Conservation (phyloP, 1,140 invertebrate species). For the Diorhabda sublineata region DNA sequence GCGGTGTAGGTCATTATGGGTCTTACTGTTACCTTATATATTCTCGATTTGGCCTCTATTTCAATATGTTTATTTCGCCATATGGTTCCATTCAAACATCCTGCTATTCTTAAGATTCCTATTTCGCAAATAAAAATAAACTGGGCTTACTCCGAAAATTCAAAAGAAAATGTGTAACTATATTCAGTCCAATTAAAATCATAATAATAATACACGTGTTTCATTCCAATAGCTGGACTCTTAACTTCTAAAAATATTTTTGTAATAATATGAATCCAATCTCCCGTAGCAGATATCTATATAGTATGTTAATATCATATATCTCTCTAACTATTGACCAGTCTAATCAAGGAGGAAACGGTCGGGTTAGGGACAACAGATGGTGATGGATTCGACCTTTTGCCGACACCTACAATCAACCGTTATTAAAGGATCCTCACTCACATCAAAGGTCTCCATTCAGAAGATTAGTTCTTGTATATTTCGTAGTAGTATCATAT, state of each 20-base stretch:
- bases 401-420: background rate
- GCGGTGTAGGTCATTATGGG: too few species aligned
- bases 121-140: too few species aligned
- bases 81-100: too few species aligned
- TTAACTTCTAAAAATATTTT: background rate
- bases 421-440: background rate
- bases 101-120: too few species aligned
- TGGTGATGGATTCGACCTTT: background rate
- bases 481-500: background rate
- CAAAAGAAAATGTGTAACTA: background rate
- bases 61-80: too few species aligned
- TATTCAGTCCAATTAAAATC: background rate
- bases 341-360: background rate
- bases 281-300: background rate
- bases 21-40: too few species aligned
- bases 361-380: background rate
- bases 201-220: background rate
- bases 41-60: too few species aligned
- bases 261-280: background rate
- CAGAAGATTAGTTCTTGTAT: slow-evolving; percentile 1
- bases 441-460: background rate
- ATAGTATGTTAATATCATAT: too few species aligned
- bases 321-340: background rate
- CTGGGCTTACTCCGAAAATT: too few species aligned
- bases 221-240: background rate